These are phyloP conservation scores for Neosalanx taihuensis DNA, from an alignment of 2,797 vertebrate species.

Conservation along the genomic window DNA sequence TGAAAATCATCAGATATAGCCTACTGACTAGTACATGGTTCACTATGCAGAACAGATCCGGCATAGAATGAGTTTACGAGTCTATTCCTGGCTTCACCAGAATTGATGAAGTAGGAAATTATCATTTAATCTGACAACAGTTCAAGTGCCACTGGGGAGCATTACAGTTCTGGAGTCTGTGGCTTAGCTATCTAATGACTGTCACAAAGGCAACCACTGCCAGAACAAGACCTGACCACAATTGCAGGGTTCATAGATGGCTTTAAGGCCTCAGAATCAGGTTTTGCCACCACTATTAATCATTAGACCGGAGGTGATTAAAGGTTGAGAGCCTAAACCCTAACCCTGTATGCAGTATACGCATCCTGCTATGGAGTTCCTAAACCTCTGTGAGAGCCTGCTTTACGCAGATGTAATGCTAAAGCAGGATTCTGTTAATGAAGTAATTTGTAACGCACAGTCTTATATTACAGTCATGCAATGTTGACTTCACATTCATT, in stretches of 20 bases:
- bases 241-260: background rate
- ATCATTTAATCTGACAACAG: slow-evolving; percentile 20
- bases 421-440: background rate
- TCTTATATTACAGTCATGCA: background rate
- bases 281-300: background rate
- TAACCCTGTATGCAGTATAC: background rate
- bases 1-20: slow-evolving; percentile 5
- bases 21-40: background rate
- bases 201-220: slow-evolving; percentile 14
- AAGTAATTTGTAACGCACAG: background rate
- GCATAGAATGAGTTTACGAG: background rate
- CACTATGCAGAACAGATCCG: background rate
- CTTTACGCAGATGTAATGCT: too few species aligned
- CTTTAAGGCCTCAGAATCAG: background rate
- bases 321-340: background rate
- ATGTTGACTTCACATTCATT: background rate
- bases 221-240: background rate
- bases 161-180: slow-evolving; percentile 17
- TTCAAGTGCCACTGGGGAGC: slow-evolving; percentile 31
- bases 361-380: too few species aligned
- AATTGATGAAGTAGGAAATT: slow-evolving; percentile 34
- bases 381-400: too few species aligned
- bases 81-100: slow-evolving; percentile 13
- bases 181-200: background rate
- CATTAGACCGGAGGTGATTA: background rate